These are phyloP conservation scores for Trematocara zebra DNA, from an alignment of 2,113 vertebrate genomes.

Conservation along the genomic window DNA sequence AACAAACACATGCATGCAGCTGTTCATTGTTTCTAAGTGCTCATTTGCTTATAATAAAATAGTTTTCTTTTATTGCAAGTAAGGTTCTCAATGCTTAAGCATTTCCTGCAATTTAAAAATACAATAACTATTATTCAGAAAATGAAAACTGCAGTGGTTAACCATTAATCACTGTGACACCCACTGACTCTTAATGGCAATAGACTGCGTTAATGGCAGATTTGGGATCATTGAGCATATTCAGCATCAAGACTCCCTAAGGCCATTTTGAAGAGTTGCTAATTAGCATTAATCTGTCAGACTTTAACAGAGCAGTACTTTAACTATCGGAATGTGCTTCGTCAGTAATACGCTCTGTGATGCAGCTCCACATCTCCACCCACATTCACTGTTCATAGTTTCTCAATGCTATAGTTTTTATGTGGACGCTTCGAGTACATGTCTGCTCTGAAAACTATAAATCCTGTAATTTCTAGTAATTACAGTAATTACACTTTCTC, in stretches of 20 bases:
- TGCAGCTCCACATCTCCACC: background rate
- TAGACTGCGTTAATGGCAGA: constrained; percentile 2
- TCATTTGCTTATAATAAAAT: background rate
- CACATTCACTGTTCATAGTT: background rate
- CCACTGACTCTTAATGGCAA: constrained; percentile 9
- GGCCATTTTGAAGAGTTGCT: background rate
- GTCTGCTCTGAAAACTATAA: background rate
- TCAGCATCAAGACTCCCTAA: constrained; percentile 1
- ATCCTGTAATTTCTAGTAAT: background rate
- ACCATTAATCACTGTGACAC: background rate
- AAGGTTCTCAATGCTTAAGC: background rate
- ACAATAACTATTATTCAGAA: background rate
- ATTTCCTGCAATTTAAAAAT: background rate
- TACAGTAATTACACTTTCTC: background rate
- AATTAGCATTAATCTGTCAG: constrained; percentile 1
- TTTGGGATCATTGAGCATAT: constrained; percentile 14
- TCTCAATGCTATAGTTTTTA: background rate
- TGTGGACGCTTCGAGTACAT: background rate
- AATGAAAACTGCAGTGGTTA: background rate
- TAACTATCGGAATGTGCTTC: background rate
- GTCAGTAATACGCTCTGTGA: background rate
- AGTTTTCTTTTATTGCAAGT: background rate
- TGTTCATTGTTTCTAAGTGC: background rate
- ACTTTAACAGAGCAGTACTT: background rate
- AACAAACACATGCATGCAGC: background rate